Evolutionary conservation across 2,888 invertebrate species (phyloP), one percentile per base, ranked within the genome.

Genomic region (Elaeidobius kamerunicus): DNA sequence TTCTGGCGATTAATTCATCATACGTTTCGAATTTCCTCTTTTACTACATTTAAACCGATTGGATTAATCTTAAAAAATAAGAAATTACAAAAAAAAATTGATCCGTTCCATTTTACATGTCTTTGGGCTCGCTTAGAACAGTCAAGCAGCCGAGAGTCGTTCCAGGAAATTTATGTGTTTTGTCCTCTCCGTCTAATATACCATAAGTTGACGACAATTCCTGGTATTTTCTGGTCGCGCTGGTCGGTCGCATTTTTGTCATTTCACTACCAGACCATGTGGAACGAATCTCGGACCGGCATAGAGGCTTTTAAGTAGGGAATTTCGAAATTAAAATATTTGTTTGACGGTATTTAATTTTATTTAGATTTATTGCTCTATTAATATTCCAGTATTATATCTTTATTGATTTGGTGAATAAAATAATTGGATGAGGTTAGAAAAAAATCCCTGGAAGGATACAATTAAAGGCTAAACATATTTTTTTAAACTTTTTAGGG

Each of bases 111-210:
- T 15, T 36, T 45, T 17, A 36, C 18, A 15, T 12, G 2, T 45
- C 27, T 12, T 17, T 27, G 18, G 23, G 45, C 28, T 36, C 20
- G 11, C n/a, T 12, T 23, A 12, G 35, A 15, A 35, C 45, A 17
- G 27, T 36, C 45, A 45, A 36, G 36, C 16, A 28, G 14, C 36
- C n/a, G n/a, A n/a, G 17, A 17, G 45, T 36, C 45, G 36, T 45
- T 36, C 45, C 45, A 45, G 45, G 45, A 36, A 45, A 45, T 45
- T 45, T 45, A 45, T 45, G 45, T 17, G 28, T 45, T 45, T 45
- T 45, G 45, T 45, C 45, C 45, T 28, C 45, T 36, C n/a, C n/a
- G 36, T 45, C 45, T 36, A 36, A 45, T 45, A 45, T 45, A 45
- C n/a, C n/a, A n/a, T n/a, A n/a, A n/a, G n/a, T n/a, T n/a, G n/a